These are phyloP conservation scores for Pseudococcus viburni DNA, from an alignment of 2,888 invertebrate genomes.

Conservation along the genomic window DNA sequence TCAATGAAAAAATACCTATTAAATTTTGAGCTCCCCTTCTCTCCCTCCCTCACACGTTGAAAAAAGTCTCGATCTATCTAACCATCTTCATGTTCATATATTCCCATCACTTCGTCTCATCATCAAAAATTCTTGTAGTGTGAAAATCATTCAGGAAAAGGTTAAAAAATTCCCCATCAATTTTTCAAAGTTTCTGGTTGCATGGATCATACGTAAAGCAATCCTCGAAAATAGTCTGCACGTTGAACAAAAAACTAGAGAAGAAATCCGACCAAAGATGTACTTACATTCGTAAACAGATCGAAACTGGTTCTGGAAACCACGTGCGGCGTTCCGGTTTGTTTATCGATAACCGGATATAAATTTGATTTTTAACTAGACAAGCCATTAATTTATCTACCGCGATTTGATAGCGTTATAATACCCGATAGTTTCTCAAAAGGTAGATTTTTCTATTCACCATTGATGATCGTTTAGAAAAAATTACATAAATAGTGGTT, in stretches of 20 bases:
- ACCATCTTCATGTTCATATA: no score
- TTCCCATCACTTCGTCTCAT: no score
- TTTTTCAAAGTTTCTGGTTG: neutral
- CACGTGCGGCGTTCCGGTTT: neutral
- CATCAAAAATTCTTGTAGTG: no score
- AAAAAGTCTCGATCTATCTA: no score
- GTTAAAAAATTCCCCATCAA: neutral
- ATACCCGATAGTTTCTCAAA: neutral
- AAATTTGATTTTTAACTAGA: conserved; percentile 26
- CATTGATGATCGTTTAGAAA: neutral
- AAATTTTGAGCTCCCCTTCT: no score
- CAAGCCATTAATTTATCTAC: conserved; percentile 50
- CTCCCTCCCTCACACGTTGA: no score
- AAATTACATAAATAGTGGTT: conserved; percentile 42
- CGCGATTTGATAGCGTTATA: neutral
- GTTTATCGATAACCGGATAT: conserved; percentile 44
- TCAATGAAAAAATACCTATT: no score
- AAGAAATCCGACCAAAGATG: neutral
- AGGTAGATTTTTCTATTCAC: neutral
- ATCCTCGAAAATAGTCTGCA: no score
- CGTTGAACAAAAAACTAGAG: no score
- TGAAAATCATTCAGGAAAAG: no score
- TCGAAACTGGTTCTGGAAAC: conserved; percentile 1
- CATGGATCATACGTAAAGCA: no score
- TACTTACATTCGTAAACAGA: neutral